phyloP scores from a whole-genome alignment of 2,888 invertebrate genomes.

The Oasisia sp. region DNA sequence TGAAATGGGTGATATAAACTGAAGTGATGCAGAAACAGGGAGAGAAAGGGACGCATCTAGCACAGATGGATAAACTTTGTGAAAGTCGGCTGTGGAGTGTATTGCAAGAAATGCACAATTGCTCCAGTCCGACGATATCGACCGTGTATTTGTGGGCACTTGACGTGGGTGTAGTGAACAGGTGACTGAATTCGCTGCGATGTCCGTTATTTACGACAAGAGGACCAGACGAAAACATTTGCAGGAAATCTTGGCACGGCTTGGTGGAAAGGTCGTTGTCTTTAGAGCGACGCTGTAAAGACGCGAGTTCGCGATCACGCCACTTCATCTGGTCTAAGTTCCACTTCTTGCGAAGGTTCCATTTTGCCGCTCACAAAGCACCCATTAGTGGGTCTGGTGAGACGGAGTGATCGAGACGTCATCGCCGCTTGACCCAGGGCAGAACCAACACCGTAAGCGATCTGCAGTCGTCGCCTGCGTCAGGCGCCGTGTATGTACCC shows the following conservation, averaged over 20 bases:
- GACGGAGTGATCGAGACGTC: neutral
- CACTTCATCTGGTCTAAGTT: neutral
- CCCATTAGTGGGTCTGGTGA: neutral
- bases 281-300: neutral
- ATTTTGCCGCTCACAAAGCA: slow-evolving; percentile 3
- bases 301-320: neutral
- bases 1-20: neutral
- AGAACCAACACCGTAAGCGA: slow-evolving; percentile 13
- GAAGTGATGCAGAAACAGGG: neutral
- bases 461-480: neutral
- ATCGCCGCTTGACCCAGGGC: neutral
- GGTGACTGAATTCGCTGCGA: neutral
- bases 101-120: neutral
- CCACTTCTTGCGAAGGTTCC: neutral
- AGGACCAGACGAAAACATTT: neutral
- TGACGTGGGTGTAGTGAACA: neutral
- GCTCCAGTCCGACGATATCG: neutral
- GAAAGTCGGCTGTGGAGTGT: neutral
- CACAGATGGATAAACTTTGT: neutral
- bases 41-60: neutral
- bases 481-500: neutral
- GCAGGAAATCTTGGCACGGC: neutral
- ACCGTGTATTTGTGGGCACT: neutral
- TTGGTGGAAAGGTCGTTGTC: neutral
- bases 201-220: neutral